Evolutionary conservation across 2,888 invertebrate genomes (phyloP).

Genomic region (Campoletis raptor): DNA sequence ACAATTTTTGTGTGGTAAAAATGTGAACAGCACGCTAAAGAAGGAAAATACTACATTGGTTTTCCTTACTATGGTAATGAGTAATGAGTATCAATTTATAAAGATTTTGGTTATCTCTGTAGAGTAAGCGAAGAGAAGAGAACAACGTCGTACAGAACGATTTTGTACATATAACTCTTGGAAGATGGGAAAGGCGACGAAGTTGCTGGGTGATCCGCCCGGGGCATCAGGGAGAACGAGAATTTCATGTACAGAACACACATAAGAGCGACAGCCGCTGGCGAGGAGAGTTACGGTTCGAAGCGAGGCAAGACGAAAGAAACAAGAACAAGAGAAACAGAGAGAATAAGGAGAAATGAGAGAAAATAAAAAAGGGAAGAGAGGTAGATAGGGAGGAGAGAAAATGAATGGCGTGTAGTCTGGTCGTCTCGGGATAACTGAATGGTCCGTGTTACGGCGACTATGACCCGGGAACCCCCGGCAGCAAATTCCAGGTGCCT

Average conservation of each 20-base stretch:
- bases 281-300: constrained; percentile 40
- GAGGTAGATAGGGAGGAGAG: constrained; percentile 39
- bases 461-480: constrained; percentile 66
- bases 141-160: constrained; percentile 43
- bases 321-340: constrained; percentile 20
- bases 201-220: constrained; percentile 51
- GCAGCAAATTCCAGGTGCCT: constrained; percentile 71
- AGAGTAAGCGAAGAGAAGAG: constrained; percentile 6
- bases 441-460: constrained; percentile 67
- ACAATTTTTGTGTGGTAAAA: background rate
- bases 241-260: constrained; percentile 53
- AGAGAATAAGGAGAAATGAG: constrained; percentile 6
- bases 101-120: background rate
- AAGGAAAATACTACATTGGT: background rate
- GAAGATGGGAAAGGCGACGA: constrained; percentile 35
- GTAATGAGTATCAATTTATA: background rate
- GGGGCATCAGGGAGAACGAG: constrained; percentile 44
- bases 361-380: constrained; percentile 26
- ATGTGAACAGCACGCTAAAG: background rate
- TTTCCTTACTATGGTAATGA: background rate
- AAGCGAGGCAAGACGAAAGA: constrained; percentile 26
- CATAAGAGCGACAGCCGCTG: constrained; percentile 53
- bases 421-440: constrained; percentile 66
- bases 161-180: constrained; percentile 29
- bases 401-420: constrained; percentile 69